Evolutionary conservation across 2,797 vertebrate species (phyloP).

Genomic region (Eulemur coronatus): DNA sequence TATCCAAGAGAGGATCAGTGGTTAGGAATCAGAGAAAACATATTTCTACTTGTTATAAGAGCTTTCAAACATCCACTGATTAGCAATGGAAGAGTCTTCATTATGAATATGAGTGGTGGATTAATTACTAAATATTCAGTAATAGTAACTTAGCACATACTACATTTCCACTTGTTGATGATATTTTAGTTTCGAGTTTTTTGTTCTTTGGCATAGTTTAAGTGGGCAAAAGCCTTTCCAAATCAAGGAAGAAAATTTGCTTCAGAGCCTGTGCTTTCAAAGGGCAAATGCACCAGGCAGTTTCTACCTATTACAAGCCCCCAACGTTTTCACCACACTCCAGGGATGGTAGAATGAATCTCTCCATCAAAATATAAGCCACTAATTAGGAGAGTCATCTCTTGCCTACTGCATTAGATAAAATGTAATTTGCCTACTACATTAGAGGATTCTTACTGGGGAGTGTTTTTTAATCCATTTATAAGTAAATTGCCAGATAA

Average conservation of each 20-base stretch:
- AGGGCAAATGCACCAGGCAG: not conserved
- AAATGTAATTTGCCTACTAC: not conserved
- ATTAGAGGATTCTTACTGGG: not conserved
- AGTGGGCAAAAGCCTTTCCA: not conserved
- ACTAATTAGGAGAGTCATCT: not conserved
- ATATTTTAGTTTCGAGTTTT: not conserved
- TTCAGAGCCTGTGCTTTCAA: not conserved
- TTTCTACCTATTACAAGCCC: not conserved
- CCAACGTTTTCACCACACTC: not conserved
- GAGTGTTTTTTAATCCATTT: not conserved
- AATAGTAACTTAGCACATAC: not conserved
- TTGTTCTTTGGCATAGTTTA: not conserved
- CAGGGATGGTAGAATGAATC: not conserved
- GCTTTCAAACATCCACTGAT: not conserved
- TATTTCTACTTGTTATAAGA: not conserved
- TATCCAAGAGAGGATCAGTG: not conserved
- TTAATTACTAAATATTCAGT: not conserved
- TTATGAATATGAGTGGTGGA: not conserved
- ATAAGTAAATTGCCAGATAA: not conserved
- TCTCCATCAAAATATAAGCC: not conserved
- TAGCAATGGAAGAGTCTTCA: not conserved
- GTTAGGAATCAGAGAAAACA: not conserved
- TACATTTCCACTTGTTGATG: not conserved
- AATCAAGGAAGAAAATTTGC: not conserved
- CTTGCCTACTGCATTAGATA: not conserved